Evolutionary conservation across 1,140 invertebrate genomes (phyloP).

Genomic region (Uloborus diversus): DNA sequence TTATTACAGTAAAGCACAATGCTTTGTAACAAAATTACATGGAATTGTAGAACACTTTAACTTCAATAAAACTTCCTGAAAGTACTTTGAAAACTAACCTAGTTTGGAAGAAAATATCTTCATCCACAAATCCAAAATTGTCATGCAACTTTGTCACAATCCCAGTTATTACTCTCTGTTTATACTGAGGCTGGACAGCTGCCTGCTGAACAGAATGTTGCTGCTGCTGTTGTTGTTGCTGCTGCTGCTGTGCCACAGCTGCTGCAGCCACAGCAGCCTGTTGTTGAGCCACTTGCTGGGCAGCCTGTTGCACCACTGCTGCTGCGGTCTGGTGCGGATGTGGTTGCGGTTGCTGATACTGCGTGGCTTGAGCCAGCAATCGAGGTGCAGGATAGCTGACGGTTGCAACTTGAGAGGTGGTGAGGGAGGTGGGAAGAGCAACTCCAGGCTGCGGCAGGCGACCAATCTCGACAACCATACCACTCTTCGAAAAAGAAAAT

Average conservation of each 20-base stretch:
- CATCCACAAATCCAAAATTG: constrained; percentile 96
- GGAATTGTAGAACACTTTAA: too few species aligned
- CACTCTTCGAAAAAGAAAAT: constrained; percentile 57
- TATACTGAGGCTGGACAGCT: constrained; percentile 69
- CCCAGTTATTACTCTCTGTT: constrained; percentile 91
- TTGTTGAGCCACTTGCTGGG: too few species aligned
- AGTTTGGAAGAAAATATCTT: constrained; percentile 96
- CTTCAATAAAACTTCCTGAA: too few species aligned
- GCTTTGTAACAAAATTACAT: too few species aligned
- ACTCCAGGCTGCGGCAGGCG: constrained; percentile 52
- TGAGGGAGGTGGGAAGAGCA: constrained; percentile 62
- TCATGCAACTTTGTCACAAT: constrained; percentile 94
- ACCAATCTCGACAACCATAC: constrained; percentile 41
- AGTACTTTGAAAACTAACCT: constrained; percentile 74
- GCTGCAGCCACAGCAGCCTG: constrained; percentile 51
- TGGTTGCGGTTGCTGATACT: constrained; percentile 37
- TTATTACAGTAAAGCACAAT: too few species aligned
- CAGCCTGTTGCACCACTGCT: constrained; percentile 58
- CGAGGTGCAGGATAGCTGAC: constrained; percentile 64
- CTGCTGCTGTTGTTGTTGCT: constrained; percentile 49
- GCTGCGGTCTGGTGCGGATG: constrained; percentile 56
- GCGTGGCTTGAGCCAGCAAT: constrained; percentile 58
- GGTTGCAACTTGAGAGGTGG: constrained; percentile 63
- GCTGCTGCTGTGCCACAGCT: constrained; percentile 53
- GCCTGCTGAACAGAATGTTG: too few species aligned